Evolutionary conservation across 2,888 invertebrate genomes (phyloP).

Genomic region (Itoplectis maculator): DNA sequence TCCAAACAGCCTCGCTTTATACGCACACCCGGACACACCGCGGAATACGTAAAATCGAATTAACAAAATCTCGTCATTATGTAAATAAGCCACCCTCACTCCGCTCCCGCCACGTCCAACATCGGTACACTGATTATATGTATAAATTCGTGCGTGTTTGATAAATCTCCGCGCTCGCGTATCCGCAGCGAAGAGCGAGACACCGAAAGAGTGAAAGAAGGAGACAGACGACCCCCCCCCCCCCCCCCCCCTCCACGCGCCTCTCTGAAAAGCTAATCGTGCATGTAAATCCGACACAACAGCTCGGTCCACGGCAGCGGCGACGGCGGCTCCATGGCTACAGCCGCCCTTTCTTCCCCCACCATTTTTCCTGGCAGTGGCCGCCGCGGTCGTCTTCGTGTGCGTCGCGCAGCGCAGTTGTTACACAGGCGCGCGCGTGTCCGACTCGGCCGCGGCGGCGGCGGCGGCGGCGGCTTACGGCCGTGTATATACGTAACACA

Average conservation of each 20-base stretch:
- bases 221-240: not conserved
- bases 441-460: not conserved
- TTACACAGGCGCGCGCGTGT: not conserved
- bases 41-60: slow-evolving; percentile 3
- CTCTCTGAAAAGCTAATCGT: slow-evolving; percentile 36
- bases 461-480: not conserved
- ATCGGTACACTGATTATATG: slow-evolving; percentile 14
- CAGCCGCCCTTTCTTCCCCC: slow-evolving; percentile 2
- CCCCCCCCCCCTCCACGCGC: too few species aligned
- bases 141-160: slow-evolving; percentile 36
- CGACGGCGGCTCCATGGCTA: too few species aligned
- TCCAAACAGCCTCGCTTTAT: too few species aligned
- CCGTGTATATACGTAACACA: not conserved
- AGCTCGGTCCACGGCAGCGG: too few species aligned
- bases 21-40: too few species aligned
- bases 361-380: slow-evolving; percentile 8
- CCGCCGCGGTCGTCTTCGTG: not conserved
- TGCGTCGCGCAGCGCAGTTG: slow-evolving; percentile 8
- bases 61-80: slow-evolving; percentile 8
- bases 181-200: not conserved
- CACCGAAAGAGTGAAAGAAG: not conserved
- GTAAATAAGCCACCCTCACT: slow-evolving; percentile 2
- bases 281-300: slow-evolving; percentile 45
- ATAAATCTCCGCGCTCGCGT: slow-evolving; percentile 35
- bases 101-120: not conserved